Conservation (phyloP, 1,140 invertebrate species). For the Nephotettix cincticeps region DNA sequence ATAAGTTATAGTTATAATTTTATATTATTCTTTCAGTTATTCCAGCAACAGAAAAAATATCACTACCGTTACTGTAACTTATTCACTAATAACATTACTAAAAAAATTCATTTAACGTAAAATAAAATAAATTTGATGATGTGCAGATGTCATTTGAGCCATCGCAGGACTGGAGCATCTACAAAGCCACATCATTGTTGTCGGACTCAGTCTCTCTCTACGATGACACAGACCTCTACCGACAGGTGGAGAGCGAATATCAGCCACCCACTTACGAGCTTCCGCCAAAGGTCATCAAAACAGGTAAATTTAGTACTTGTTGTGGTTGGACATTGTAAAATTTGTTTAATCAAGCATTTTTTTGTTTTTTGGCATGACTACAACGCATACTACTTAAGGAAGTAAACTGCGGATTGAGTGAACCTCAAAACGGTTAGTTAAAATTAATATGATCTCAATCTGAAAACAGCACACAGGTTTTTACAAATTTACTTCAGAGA, state of each 20-base stretch:
- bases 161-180: background rate
- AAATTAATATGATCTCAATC: background rate
- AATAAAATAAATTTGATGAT: too few relatives aligned
- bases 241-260: background rate
- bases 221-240: background rate
- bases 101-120: too few relatives aligned
- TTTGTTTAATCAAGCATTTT: background rate
- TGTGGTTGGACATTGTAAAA: background rate
- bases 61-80: too few relatives aligned
- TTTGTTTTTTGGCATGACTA: background rate
- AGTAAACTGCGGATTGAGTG: background rate
- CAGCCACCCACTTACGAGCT: background rate
- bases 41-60: too few relatives aligned
- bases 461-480: background rate
- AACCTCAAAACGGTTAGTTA: background rate
- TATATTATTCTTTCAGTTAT: too few relatives aligned
- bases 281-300: background rate
- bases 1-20: too few relatives aligned
- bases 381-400: background rate
- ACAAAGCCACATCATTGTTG: background rate
- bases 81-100: too few relatives aligned
- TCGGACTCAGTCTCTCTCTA: background rate
- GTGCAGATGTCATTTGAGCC: background rate
- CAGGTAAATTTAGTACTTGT: background rate
- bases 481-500: too few relatives aligned